Conservation (phyloP, 2,113 vertebrate genomes). For the Mesitornis unicolor region DNA sequence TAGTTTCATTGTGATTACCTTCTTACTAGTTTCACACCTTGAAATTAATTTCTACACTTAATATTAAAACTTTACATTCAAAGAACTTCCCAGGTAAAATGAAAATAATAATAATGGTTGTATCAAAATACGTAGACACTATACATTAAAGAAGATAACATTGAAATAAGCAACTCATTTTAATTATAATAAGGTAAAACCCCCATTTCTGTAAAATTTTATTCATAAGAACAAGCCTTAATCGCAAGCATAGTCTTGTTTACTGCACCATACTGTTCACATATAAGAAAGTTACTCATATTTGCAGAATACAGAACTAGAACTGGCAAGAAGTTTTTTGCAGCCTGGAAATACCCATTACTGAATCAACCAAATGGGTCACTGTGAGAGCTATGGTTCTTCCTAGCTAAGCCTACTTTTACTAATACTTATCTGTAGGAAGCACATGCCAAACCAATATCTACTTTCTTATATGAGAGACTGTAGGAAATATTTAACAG, state of each 20-base stretch:
- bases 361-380: neutral
- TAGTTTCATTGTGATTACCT: neutral
- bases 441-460: neutral
- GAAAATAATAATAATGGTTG: neutral
- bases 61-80: neutral
- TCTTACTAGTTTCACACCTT: neutral
- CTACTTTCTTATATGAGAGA: neutral
- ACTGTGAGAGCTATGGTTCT: neutral
- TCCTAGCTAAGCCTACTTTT: neutral
- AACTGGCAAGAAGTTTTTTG: neutral
- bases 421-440: neutral
- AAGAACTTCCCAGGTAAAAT: neutral
- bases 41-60: neutral
- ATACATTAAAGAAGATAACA: neutral
- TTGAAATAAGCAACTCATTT: neutral
- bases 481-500: neutral
- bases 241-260: neutral
- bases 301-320: neutral
- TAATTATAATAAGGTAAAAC: neutral
- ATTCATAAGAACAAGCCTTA: neutral
- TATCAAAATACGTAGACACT: neutral
- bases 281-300: neutral
- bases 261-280: neutral
- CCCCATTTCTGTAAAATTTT: neutral
- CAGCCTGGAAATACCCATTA: neutral